Evolutionary conservation across 2,888 invertebrate species (phyloP).

Genomic region (Beris morrisii): DNA sequence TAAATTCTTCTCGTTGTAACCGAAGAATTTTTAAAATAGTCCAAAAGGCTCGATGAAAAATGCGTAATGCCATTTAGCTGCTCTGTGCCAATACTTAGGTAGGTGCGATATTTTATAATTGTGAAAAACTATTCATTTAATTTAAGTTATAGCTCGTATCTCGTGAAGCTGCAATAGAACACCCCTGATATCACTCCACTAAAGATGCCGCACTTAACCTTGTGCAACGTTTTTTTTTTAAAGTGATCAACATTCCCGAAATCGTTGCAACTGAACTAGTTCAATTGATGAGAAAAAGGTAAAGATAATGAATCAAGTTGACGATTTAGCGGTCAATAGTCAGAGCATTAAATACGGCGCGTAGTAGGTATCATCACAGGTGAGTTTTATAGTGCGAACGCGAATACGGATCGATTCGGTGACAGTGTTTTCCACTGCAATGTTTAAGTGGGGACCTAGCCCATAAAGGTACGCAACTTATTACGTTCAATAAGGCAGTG

Average conservation of each 20-base stretch:
- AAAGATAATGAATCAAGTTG: constrained; percentile 18
- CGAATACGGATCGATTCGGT: constrained; percentile 11
- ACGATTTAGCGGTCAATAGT: constrained; percentile 25
- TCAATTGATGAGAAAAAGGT: constrained; percentile 3
- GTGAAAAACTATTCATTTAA: no score
- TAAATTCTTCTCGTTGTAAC: no score
- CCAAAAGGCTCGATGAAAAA: no score
- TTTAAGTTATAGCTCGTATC: no score
- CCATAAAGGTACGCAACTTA: neutral
- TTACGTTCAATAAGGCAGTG: neutral
- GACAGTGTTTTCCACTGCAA: constrained; percentile 8
- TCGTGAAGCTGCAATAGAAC: no score
- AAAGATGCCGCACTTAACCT: constrained; percentile 2
- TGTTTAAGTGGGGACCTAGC: constrained; percentile 3
- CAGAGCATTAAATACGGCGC: neutral
- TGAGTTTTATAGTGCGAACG: neutral
- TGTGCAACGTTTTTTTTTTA: constrained; percentile 5
- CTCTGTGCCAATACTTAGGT: no score
- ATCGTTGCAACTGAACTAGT: constrained; percentile 11
- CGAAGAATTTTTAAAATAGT: no score
- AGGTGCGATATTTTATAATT: no score
- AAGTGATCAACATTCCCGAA: constrained; percentile 27
- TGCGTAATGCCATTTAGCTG: no score
- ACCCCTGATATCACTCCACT: no score
- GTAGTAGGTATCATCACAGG: neutral